Percentiles rank a stretch among this genome's conserved stretches.
Evolutionary conservation across 1,140 invertebrate genomes (phyloP).

Genomic region (Orchesella cincta): DNA sequence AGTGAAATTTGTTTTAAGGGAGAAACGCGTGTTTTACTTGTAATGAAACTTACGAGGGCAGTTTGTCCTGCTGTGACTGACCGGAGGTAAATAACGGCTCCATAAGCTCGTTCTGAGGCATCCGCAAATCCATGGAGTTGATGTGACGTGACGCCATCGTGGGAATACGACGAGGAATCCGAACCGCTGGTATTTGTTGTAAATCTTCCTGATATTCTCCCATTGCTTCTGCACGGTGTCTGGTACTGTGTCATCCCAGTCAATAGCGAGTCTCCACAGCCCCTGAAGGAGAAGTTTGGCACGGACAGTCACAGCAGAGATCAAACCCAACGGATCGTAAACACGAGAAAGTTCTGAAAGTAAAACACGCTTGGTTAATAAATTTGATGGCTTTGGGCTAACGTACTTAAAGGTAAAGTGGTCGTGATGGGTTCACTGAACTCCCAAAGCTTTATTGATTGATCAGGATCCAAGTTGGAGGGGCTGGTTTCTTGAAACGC

Average conservation of each 20-base stretch:
- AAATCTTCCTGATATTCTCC: conserved; percentile 25
- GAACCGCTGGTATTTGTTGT: not conserved
- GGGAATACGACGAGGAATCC: not conserved
- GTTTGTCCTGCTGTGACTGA: conserved; percentile 47
- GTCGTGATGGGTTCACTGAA: conserved; percentile 53
- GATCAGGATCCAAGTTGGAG: conserved; percentile 32
- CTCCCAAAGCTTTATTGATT: conserved; percentile 52
- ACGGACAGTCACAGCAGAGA: conserved; percentile 33
- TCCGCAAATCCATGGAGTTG: conserved; percentile 55
- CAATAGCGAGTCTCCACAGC: conserved; percentile 34
- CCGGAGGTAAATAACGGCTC: conserved; percentile 55
- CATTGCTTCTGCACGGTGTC: conserved; percentile 24
- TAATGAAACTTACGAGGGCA: not conserved
- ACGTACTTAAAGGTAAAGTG: conserved; percentile 26
- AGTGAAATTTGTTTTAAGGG: not conserved
- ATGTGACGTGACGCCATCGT: too few species aligned
- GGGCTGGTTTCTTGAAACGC: conserved; percentile 22
- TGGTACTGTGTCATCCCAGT: conserved; percentile 45
- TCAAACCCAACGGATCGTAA: conserved; percentile 45
- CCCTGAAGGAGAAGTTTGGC: conserved; percentile 46
- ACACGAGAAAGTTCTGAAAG: conserved; percentile 39
- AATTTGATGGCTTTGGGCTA: not conserved
- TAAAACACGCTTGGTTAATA: conserved; percentile 41
- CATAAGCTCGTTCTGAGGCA: conserved; percentile 55
- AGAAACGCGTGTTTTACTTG: not conserved